Evolutionary conservation across 1,140 invertebrate genomes (phyloP).

Genomic region (Nasonia vitripennis): DNA sequence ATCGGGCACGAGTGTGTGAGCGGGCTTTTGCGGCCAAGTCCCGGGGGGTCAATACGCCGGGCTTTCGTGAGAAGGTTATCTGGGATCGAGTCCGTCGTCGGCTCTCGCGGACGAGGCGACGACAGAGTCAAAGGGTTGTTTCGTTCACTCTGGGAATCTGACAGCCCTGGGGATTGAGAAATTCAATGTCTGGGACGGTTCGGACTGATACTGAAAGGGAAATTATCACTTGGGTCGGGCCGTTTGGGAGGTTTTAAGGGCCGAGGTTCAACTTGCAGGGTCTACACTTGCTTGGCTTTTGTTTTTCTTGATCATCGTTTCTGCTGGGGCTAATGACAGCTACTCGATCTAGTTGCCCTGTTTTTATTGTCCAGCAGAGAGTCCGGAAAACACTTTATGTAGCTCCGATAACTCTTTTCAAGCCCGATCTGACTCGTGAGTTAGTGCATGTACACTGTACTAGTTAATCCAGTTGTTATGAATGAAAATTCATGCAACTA

Average conservation of each 20-base stretch:
- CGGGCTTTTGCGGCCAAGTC: neutral
- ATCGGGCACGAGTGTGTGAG: neutral
- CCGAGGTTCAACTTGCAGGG: neutral
- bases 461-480: neutral
- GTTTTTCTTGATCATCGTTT: neutral
- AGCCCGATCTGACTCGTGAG: neutral
- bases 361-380: neutral
- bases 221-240: neutral
- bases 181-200: neutral
- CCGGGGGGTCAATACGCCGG: too few species aligned
- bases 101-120: too few species aligned
- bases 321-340: neutral
- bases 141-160: neutral
- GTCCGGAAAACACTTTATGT: neutral
- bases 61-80: slow-evolving; percentile 55
- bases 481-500: neutral
- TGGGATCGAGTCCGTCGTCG: slow-evolving; percentile 45
- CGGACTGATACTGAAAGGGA: too few species aligned
- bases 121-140: neutral
- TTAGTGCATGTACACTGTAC: neutral
- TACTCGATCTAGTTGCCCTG: neutral
- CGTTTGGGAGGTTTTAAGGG: neutral
- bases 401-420: neutral
- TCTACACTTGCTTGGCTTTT: neutral
- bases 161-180: neutral